Base-by-base conservation (phyloP, 2,113 vertebrate genomes). In the Cephalophus harveyi region DNA sequence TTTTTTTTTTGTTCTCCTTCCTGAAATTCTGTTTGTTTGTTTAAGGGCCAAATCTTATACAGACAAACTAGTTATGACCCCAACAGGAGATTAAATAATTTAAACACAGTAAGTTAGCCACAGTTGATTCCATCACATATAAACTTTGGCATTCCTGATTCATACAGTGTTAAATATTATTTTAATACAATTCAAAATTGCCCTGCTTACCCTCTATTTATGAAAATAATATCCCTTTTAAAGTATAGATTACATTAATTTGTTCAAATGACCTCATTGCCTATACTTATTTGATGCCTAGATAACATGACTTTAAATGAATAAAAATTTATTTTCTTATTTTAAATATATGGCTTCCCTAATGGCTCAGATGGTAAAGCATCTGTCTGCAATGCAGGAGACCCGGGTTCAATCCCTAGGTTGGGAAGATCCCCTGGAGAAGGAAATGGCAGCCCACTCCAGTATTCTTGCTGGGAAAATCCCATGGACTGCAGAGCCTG, bases 121-220 rank as follows among this genome's bases (percentile, higher is more conserved):
- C 97, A 98, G 98, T 99, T 99, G 99, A 98, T 98, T 99, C 97
- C 96, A 97, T 97, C 98, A 98, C 98, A 97, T 97, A 94, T 98
- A 97, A 95, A 96, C 98, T 95, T 52, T 97, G 94, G 95, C 87
- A 93, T 97, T 59, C 16, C 97, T 23, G 52, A 98, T 98, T 99
- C 95, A 98, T 97, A 97, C 98, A 98, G 97, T 28, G 91, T 97
- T 98, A 97, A 98, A 98, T 95, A 97, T 98, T 95, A 93, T 98
- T 98, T 98, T 96, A 97, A 98, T 96, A 83, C 8, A 95, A 48
- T 60, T 95, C 87, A 94, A 76, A 64, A 7, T 93, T 11, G 6
- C 50, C 50, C 95, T 81, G 62, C 83, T 94, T 71, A 87, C 81
- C 50, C 93, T 98, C 97, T 85, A 54, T 88, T 89, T 98, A 91